A percentile compares a stretch with the other conserved stretches of the same genome.
Conservation (phyloP, 2,888 invertebrate species). For the Penaeus monodon region DNA sequence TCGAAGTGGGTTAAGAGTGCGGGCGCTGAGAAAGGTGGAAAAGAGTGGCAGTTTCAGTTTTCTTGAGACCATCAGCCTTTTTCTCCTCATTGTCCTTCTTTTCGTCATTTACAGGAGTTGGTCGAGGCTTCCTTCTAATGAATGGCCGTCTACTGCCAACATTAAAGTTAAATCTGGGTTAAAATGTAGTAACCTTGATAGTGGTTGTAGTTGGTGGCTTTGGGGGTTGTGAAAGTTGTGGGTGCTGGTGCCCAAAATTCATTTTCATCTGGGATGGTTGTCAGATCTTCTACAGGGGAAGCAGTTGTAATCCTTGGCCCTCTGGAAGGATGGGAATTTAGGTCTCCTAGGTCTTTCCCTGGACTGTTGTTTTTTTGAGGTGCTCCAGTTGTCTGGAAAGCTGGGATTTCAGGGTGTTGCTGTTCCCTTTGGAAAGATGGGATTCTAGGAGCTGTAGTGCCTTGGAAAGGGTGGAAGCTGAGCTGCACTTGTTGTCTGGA, state of each 20-base stretch:
- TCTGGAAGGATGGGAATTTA: conserved; percentile 23
- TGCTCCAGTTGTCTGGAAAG: conserved; percentile 7
- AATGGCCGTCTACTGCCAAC: conserved; percentile 46
- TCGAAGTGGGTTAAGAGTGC: conserved; percentile 47
- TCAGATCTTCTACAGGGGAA: conserved; percentile 26
- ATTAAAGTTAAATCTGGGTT: conserved; percentile 48
- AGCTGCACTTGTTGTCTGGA: neutral
- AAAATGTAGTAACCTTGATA: conserved; percentile 53
- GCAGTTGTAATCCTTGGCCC: conserved; percentile 23
- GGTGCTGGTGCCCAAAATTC: neutral
- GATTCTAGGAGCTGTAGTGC: conserved; percentile 1
- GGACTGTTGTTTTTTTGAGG: neutral
- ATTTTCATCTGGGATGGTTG: no score
- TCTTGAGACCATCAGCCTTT: conserved; percentile 25
- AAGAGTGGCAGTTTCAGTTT: conserved; percentile 41
- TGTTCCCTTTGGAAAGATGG: conserved; percentile 1
- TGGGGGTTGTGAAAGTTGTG: conserved; percentile 11
- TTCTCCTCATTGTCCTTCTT: conserved; percentile 42
- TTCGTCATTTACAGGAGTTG: neutral
- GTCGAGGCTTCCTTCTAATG: conserved; percentile 42
- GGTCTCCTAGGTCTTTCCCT: conserved; percentile 7
- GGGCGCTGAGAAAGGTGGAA: conserved; percentile 59
- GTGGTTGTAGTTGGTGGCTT: conserved; percentile 29
- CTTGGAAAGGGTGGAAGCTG: neutral
- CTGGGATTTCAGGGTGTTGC: neutral